Evolutionary conservation across 2,888 invertebrate genomes (phyloP), one percentile per base, ranked within the genome.

Genomic region (Drosophila aldrichi): DNA sequence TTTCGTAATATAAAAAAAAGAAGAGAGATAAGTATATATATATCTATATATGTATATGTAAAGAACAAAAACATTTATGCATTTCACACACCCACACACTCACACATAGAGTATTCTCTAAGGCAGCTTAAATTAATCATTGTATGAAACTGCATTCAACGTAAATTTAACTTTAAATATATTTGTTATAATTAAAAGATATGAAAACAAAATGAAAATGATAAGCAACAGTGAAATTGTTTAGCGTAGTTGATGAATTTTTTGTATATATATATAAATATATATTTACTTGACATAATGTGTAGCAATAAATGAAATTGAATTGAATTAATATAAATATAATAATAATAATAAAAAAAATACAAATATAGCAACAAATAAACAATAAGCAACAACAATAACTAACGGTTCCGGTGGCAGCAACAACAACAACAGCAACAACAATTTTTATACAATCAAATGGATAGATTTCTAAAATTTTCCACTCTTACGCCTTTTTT

Each of bases 191-290:
- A 83, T 79, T 83, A 78, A 74, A 77, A 62, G 59, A 49, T 22
- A 36, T 65, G 65, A 56, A 55, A 56, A 43, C n/a, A 20, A 64
- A 58, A 34, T 18, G 22, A 69, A 52, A 25, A 36, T 36, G 4
- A 56, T 20, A 68, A 60, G 70, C 74, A 69, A 79, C 72, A 87
- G 81, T 82, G 77, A 90, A 86, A 88, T 90, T 90, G 89, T 91
- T 91, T 91, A 90, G 86, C 69, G 85, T 90, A 91, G 89, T 90
- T 88, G 84, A 88, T 89, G 89, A 89, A 84, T 81, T 90, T 89
- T 90, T 90, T 54, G 36, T 77, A 77, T 74, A 68, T 61, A 29
- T 29, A 51, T 34, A 34, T 36, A 22, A 38, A 52, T 52, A 52
- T 52, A 38, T 52, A 52, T 52, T 49, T 32, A 80, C 82, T 87